Base-by-base conservation (phyloP, 2,113 vertebrate genomes). In the Rhadina sibilatrix region DNA sequence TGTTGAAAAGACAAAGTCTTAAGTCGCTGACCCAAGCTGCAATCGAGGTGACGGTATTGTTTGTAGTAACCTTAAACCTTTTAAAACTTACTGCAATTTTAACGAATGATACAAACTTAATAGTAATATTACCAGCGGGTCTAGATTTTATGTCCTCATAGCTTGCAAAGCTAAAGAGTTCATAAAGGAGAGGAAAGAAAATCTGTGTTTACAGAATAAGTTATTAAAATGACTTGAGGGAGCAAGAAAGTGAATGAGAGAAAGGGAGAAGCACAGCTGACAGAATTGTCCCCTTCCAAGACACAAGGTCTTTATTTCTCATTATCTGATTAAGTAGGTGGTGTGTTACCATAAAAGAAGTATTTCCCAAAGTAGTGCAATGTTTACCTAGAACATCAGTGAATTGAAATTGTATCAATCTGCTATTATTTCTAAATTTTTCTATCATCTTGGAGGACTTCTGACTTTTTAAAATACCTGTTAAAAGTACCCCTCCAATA, bases 21-120 rank as follows among this genome's bases (percentile, higher is more conserved):
- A 20, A 33, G 6, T 83, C 60, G 27, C 23, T 60, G 24, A 68
- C 14, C 16, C 27, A 42, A 38, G 20, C 30, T 35, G 28, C 33
- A 53, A 6, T 15, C 16, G 25, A 75, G 27, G 25, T 72, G 40
- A 27, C 6, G 27, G 17, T 53, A n/a, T 49, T 64, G 33, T 28
- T 57, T 38, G 15, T 21, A 57, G 22, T 7, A 57, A 46, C 27
- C 10, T 56, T 40, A 80, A 77, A n/a, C 12, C 8, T 65, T 92
- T 53, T n/a, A 14, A 53, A 85, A 63, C 46, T 50, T 31, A 15
- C 20, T 71, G 17, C 18, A 9, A 2, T 89, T 79, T 69, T 69
- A 53, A 33, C 12, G 61, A 72, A 27, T 21, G 0, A 12, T 31
- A 9, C 0, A 3, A 10, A 25, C 54, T 76, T 83, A 31, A 47